Evolutionary conservation across 2,797 vertebrate genomes (phyloP).

Genomic region (Mormyrus hasselquistii): DNA sequence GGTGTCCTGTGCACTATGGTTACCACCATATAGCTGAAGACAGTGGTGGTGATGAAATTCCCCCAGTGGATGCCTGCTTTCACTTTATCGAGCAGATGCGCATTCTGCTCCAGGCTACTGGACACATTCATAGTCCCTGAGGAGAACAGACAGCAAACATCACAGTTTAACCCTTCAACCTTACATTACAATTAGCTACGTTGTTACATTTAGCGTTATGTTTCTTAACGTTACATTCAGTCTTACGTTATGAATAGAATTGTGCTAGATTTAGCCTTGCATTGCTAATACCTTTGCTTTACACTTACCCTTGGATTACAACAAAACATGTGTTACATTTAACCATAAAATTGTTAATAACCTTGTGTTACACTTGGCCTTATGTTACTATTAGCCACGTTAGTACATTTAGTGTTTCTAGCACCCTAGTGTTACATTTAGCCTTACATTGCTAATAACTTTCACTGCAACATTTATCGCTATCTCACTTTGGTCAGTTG

Average conservation of each 20-base stretch:
- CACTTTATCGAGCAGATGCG: constrained; percentile 26
- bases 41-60: constrained; percentile 44
- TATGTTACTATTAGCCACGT: no score
- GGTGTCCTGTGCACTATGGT: constrained; percentile 34
- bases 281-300: background rate
- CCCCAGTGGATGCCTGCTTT: constrained; percentile 44
- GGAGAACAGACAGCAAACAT: background rate
- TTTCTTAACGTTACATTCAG: background rate
- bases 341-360: background rate
- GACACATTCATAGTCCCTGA: constrained; percentile 34
- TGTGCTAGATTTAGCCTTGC: background rate
- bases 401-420: no score
- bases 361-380: background rate
- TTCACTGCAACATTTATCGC: background rate
- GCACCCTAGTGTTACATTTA: background rate
- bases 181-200: background rate
- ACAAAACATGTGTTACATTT: background rate
- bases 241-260: background rate
- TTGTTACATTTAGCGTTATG: background rate
- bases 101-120: constrained; percentile 29
- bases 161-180: background rate
- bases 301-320: background rate
- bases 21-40: constrained; percentile 40
- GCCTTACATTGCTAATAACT: background rate
- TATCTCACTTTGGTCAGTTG: background rate